These are phyloP conservation scores for Netelia inedita DNA, from an alignment of 2,888 invertebrate species.

Conservation along the genomic window DNA sequence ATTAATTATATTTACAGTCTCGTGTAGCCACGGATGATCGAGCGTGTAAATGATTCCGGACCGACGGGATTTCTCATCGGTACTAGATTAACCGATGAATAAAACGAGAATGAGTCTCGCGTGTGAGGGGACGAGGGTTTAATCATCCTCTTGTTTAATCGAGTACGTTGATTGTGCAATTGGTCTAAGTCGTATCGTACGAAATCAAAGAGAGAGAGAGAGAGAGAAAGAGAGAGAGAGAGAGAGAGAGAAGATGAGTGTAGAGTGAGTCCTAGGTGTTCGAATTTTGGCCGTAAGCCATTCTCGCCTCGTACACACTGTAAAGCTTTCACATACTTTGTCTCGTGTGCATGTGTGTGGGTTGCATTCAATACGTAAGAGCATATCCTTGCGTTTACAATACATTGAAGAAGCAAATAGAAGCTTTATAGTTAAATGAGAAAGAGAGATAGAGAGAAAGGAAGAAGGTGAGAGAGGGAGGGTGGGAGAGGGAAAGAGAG, in stretches of 20 bases:
- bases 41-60: background rate
- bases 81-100: constrained; percentile 24
- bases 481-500: constrained; percentile 37
- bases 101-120: constrained; percentile 15
- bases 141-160: constrained; percentile 55
- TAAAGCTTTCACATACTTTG: constrained; percentile 27
- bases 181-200: constrained; percentile 14
- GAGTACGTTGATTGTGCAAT: constrained; percentile 64
- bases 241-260: background rate
- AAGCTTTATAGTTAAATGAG: constrained; percentile 27
- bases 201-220: constrained; percentile 9
- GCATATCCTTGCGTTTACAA: constrained; percentile 49
- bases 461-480: background rate
- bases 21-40: background rate
- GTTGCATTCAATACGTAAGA: constrained; percentile 42
- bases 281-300: constrained; percentile 64
- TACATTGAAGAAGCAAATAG: constrained; percentile 29
- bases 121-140: constrained; percentile 1
- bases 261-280: constrained; percentile 46
- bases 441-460: constrained; percentile 9
- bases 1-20: background rate
- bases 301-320: constrained; percentile 20
- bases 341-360: background rate
- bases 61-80: background rate
- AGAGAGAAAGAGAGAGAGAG: constrained; percentile 25